Percentiles rank a stretch among this genome's conserved stretches.
Evolutionary conservation across 2,888 invertebrate genomes (phyloP).

Genomic region (Ophonus ardosiacus): DNA sequence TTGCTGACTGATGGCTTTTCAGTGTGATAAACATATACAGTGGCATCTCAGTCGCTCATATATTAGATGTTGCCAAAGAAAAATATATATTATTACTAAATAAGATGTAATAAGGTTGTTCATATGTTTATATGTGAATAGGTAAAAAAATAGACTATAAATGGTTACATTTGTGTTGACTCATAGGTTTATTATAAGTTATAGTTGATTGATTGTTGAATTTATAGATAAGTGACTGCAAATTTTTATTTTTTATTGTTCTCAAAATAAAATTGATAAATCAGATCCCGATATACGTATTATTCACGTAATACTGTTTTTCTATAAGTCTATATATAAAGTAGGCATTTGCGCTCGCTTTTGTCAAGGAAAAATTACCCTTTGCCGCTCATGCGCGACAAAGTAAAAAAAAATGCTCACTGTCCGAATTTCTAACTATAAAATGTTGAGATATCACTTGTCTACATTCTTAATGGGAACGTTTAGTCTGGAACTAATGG

Average conservation of each 20-base stretch:
- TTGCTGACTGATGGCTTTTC: conserved; percentile 57
- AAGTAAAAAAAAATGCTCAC: no score
- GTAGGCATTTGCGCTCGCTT: no score
- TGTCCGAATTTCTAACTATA: no score
- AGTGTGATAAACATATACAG: conserved; percentile 47
- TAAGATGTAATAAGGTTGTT: conserved; percentile 42
- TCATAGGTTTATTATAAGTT: conserved; percentile 52
- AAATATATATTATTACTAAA: conserved; percentile 54
- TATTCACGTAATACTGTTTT: no score
- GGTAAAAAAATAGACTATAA: conserved; percentile 34
- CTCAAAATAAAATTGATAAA: no score
- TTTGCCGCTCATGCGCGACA: no score
- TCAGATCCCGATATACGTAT: no score
- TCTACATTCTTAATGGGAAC: no score
- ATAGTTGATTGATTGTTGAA: conserved; percentile 52
- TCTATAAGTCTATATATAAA: no score
- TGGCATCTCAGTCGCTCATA: conserved; percentile 30
- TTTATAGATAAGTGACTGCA: not conserved
- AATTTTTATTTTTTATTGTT: not conserved
- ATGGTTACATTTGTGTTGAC: conserved; percentile 51
- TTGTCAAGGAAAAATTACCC: no score
- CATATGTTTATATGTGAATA: conserved; percentile 60
- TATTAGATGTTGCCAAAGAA: conserved; percentile 58
- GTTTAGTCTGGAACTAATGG: no score
- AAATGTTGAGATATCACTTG: no score